phyloP scores from a whole-genome alignment of 2,888 invertebrate species.

The Pachymerium ferrugineum region DNA sequence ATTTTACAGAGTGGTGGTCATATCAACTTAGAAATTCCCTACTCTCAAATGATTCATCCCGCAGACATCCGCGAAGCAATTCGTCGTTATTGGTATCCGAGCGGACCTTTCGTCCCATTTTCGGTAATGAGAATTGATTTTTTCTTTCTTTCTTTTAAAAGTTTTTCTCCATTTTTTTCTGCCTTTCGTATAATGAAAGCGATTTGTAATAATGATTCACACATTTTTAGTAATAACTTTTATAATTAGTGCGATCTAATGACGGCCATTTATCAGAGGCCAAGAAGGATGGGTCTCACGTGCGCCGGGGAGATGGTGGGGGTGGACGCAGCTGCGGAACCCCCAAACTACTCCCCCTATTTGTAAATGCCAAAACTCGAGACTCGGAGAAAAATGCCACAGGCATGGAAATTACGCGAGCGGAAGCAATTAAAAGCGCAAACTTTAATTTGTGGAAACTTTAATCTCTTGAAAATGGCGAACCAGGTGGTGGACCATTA shows the following conservation, averaged over 20 bases:
- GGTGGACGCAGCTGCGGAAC: not conserved
- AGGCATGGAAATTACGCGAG: not conserved
- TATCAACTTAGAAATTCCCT: not conserved
- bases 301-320: not conserved
- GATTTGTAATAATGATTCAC: constrained; percentile 13
- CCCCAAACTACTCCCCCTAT: not conserved
- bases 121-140: constrained; percentile 42
- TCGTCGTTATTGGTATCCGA: constrained; percentile 57
- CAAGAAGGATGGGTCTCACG: constrained; percentile 4
- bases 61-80: constrained; percentile 77
- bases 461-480: not conserved
- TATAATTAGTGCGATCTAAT: constrained; percentile 13
- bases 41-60: constrained; percentile 48
- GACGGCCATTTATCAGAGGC: constrained; percentile 1
- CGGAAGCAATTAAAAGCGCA: not conserved
- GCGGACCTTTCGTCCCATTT: constrained; percentile 44
- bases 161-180: not conserved
- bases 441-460: not conserved
- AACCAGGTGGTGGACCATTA: not conserved
- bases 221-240: constrained; percentile 13
- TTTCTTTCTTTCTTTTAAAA: not conserved
- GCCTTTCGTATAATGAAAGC: not conserved
- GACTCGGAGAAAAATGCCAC: not conserved
- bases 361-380: constrained; percentile 2
- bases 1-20: constrained; percentile 26